These are phyloP conservation scores for Siphamia tubifer DNA, from an alignment of 2,113 vertebrate species.

Conservation along the genomic window DNA sequence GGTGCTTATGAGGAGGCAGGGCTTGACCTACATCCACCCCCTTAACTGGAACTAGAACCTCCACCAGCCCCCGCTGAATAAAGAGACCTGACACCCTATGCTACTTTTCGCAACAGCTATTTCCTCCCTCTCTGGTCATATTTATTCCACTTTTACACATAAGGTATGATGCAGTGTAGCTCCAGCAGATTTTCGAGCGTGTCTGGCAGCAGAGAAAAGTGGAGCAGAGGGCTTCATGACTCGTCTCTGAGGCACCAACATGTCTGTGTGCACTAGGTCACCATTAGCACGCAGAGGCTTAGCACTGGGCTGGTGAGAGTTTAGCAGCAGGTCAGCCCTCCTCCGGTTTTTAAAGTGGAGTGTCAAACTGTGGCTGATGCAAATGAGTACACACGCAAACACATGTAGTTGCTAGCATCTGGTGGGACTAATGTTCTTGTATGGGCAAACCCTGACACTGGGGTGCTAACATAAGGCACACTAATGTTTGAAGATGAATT, in stretches of 20 bases:
- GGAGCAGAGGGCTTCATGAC: slow-evolving; percentile 70
- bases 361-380: slow-evolving; percentile 84
- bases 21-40: slow-evolving; percentile 78
- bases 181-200: neutral
- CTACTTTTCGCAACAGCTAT: neutral
- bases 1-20: slow-evolving; percentile 67
- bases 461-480: slow-evolving; percentile 19
- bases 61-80: slow-evolving; percentile 37
- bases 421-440: slow-evolving; percentile 28
- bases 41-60: slow-evolving; percentile 60
- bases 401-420: slow-evolving; percentile 41
- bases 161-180: neutral
- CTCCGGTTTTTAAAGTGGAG: slow-evolving; percentile 80
- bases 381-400: slow-evolving; percentile 37
- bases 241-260: slow-evolving; percentile 84
- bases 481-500: neutral
- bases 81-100: slow-evolving; percentile 47
- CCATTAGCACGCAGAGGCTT: slow-evolving; percentile 88
- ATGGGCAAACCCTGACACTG: slow-evolving; percentile 12
- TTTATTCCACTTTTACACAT: slow-evolving; percentile 9
- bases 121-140: slow-evolving; percentile 10
- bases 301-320: slow-evolving; percentile 82
- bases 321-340: slow-evolving; percentile 83
- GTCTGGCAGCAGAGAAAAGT: slow-evolving; percentile 45
- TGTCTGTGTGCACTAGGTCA: slow-evolving; percentile 86